Percentiles rank a stretch among this genome's conserved stretches.
These are phyloP conservation scores for Carcharodon carcharias DNA, from an alignment of 2,797 vertebrate genomes.

Conservation along the genomic window DNA sequence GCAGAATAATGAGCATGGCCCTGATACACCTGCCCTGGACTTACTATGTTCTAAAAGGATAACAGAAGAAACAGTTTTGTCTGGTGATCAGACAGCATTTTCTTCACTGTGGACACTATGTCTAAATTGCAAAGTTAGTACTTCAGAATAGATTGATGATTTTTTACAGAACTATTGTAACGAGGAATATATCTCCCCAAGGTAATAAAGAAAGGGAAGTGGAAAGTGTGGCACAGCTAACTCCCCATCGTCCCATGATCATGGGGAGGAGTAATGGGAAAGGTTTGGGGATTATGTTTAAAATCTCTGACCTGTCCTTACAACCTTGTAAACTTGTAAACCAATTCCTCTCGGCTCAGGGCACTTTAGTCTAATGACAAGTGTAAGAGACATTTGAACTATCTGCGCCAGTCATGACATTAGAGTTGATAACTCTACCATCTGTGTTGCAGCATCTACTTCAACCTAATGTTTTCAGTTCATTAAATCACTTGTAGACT, in stretches of 20 bases:
- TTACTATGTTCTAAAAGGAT: background rate
- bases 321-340: background rate
- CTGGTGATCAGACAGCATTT: background rate
- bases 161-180: background rate
- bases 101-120: background rate
- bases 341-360: background rate
- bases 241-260: background rate
- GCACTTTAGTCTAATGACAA: conserved; percentile 16
- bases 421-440: conserved; percentile 27
- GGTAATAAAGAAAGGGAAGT: no score
- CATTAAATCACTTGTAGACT: background rate
- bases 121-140: background rate
- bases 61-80: background rate
- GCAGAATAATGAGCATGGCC: background rate
- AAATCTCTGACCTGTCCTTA: background rate
- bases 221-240: background rate
- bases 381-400: conserved; percentile 10
- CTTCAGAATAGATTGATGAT: background rate
- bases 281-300: background rate
- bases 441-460: background rate
- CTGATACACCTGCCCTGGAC: background rate
- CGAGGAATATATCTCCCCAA: background rate
- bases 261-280: background rate
- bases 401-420: conserved; percentile 6
- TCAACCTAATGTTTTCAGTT: background rate